Percentiles rank a stretch among this genome's conserved stretches.
These are phyloP conservation scores for Todiramphus chloris DNA, from an alignment of 2,113 vertebrate genomes.

Conservation along the genomic window DNA sequence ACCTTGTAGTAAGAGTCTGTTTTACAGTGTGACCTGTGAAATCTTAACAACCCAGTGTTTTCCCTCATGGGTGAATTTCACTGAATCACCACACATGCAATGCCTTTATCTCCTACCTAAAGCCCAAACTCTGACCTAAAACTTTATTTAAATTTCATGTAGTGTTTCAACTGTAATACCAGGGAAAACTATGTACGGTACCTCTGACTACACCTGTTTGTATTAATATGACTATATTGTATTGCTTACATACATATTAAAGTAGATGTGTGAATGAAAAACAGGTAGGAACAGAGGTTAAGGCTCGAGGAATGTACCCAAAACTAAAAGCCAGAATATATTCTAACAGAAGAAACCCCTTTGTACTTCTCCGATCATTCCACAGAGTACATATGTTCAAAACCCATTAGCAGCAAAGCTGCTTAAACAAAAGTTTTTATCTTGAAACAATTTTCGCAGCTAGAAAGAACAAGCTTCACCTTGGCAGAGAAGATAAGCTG, in stretches of 20 bases:
- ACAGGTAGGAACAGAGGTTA: not conserved
- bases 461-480: not conserved
- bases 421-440: not conserved
- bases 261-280: not conserved
- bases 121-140: not conserved
- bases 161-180: not conserved
- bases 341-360: not conserved
- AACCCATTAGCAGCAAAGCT: not conserved
- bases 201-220: not conserved
- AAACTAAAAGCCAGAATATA: not conserved
- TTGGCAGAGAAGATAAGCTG: not conserved
- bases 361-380: not conserved
- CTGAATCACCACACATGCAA: not conserved
- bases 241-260: not conserved
- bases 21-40: not conserved
- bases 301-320: not conserved
- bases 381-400: accelerated
- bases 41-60: not conserved
- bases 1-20: not conserved
- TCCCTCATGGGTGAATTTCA: not conserved
- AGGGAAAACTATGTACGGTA: not conserved
- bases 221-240: not conserved
- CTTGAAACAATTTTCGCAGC: not conserved
- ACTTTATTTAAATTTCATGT: not conserved
- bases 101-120: not conserved